Conservation (phyloP, 2,113 vertebrate genomes). For the Otis tarda region DNA sequence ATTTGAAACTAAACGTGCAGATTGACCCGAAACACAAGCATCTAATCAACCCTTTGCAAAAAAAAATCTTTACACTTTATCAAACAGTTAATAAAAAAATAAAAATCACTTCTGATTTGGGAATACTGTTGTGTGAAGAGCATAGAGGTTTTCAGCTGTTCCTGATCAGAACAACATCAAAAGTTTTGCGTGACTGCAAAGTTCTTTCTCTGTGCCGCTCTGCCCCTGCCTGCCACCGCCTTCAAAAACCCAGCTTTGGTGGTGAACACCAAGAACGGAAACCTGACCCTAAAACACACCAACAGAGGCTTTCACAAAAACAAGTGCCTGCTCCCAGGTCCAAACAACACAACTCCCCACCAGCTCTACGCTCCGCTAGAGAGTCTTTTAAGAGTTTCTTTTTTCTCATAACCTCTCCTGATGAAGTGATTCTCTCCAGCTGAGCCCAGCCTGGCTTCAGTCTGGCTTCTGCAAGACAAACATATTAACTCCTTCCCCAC, state of each 20-base stretch:
- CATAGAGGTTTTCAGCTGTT: neutral
- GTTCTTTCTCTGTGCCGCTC: neutral
- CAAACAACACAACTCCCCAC: neutral
- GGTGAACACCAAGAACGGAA: neutral
- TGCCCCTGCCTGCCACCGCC: neutral
- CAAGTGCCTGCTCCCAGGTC: neutral
- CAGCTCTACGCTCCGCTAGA: neutral
- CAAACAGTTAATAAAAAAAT: neutral
- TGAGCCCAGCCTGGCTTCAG: conserved; percentile 41
- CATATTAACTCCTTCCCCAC: neutral
- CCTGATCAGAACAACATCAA: neutral
- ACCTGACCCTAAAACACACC: neutral
- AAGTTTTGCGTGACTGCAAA: neutral
- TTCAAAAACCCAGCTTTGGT: neutral
- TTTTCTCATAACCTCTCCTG: conserved; percentile 1
- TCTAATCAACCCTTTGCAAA: neutral
- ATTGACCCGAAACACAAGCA: neutral
- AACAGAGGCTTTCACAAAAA: neutral
- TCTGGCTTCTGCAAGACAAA: neutral
- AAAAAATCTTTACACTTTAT: neutral
- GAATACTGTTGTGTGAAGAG: neutral
- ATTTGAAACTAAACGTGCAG: neutral
- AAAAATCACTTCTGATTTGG: neutral
- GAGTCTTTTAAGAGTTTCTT: conserved; percentile 51
- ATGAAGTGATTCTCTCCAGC: conserved; percentile 41